Conservation (phyloP, 1,140 invertebrate species). For the Metaphire vulgaris region DNA sequence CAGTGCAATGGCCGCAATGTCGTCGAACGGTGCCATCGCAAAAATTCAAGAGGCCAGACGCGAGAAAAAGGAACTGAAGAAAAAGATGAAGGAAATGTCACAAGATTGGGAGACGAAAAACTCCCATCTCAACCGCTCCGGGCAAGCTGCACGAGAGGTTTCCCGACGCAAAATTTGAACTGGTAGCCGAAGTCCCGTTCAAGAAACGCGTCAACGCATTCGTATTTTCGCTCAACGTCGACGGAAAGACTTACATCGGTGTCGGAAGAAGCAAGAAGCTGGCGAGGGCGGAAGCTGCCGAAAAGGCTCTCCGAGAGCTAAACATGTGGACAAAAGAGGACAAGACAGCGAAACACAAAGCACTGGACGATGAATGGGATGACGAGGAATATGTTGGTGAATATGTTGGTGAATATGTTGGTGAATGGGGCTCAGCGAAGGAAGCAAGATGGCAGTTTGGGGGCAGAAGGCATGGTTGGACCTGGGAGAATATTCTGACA, state of each 20-base stretch:
- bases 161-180: neutral
- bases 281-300: conserved; percentile 14
- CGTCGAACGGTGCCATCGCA: neutral
- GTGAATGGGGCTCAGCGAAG: too few species aligned
- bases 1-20: neutral
- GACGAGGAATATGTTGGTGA: neutral
- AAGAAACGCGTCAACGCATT: conserved; percentile 16
- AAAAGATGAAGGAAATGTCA: conserved; percentile 14
- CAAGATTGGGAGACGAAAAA: neutral
- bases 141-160: conserved; percentile 1
- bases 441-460: too few species aligned
- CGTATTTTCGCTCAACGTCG: neutral
- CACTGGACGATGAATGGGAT: neutral
- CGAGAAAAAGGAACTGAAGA: conserved; percentile 1
- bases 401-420: too few species aligned
- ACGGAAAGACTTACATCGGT: conserved; percentile 12
- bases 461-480: too few species aligned
- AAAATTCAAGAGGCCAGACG: neutral
- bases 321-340: conserved; percentile 11
- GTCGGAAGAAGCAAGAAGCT: conserved; percentile 14
- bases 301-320: conserved; percentile 14
- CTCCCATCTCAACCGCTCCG: neutral
- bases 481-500: too few species aligned
- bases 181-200: conserved; percentile 11
- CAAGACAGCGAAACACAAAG: conserved; percentile 11